Conservation (phyloP, 2,888 invertebrate species). For the Mesochorus sp. region DNA sequence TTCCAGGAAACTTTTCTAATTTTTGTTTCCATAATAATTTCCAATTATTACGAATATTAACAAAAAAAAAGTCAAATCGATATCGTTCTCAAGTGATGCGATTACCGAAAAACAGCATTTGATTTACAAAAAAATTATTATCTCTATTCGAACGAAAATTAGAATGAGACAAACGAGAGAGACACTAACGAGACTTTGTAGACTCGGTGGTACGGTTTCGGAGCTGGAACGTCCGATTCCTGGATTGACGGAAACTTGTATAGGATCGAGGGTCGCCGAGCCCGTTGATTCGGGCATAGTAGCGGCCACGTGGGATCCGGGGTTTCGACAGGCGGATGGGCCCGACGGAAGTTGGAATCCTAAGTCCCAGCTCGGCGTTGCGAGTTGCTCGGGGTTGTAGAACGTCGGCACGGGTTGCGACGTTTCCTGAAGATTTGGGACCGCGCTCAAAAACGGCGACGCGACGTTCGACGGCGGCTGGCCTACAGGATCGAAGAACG, state of each 20-base stretch:
- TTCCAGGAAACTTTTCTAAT: too few species aligned
- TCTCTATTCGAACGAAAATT: background rate
- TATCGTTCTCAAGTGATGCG: too few species aligned
- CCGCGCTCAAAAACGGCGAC: conserved; percentile 7
- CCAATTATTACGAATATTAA: too few species aligned
- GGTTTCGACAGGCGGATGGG: conserved; percentile 53
- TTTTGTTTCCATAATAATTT: too few species aligned
- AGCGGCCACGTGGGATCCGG: conserved; percentile 61
- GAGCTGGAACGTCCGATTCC: conserved; percentile 61
- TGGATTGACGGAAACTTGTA: conserved; percentile 76
- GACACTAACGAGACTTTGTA: conserved; percentile 76
- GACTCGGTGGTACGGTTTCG: conserved; percentile 75
- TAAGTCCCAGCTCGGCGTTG: conserved; percentile 21
- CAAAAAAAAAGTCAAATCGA: too few species aligned
- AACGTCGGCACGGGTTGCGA: conserved; percentile 63
- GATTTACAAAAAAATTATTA: background rate
- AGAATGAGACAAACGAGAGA: background rate
- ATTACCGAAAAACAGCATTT: background rate
- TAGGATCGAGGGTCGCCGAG: conserved; percentile 77
- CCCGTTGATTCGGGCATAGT: conserved; percentile 76
- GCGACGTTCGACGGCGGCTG: background rate
- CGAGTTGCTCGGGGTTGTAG: conserved; percentile 71
- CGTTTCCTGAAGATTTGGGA: conserved; percentile 15
- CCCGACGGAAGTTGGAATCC: conserved; percentile 18
- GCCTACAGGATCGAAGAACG: conserved; percentile 34